Evolutionary conservation across 2,888 invertebrate genomes (phyloP).

Genomic region (Polymixis lichenea): DNA sequence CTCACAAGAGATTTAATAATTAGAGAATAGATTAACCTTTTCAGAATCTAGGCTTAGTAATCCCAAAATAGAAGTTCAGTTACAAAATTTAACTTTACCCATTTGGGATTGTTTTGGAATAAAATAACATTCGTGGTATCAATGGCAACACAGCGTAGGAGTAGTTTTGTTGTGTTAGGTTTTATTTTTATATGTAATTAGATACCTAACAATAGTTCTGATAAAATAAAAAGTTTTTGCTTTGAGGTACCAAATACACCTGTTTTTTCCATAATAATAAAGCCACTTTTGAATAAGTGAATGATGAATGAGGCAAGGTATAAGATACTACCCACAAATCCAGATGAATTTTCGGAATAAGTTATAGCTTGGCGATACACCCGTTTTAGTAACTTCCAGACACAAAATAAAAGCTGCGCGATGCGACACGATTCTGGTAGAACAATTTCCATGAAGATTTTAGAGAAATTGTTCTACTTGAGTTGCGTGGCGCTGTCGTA

Average conservation of each 20-base stretch:
- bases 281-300: neutral
- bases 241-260: no score
- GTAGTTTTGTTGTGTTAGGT: neutral
- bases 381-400: neutral
- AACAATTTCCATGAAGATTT: neutral
- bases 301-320: neutral
- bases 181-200: neutral
- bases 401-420: neutral
- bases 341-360: neutral
- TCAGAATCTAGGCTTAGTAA: neutral
- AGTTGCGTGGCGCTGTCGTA: no score
- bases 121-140: neutral
- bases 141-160: neutral
- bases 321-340: neutral
- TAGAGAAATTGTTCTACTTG: neutral
- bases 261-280: neutral
- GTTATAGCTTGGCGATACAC: neutral
- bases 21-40: neutral
- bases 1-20: neutral
- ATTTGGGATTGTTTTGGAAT: neutral
- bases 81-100: neutral
- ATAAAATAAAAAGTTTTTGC: no score
- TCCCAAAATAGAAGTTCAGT: neutral
- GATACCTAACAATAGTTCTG: no score
- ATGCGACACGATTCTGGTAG: neutral